Evolutionary conservation across 1,140 invertebrate species (phyloP).

Genomic region (Whitmania pigra): DNA sequence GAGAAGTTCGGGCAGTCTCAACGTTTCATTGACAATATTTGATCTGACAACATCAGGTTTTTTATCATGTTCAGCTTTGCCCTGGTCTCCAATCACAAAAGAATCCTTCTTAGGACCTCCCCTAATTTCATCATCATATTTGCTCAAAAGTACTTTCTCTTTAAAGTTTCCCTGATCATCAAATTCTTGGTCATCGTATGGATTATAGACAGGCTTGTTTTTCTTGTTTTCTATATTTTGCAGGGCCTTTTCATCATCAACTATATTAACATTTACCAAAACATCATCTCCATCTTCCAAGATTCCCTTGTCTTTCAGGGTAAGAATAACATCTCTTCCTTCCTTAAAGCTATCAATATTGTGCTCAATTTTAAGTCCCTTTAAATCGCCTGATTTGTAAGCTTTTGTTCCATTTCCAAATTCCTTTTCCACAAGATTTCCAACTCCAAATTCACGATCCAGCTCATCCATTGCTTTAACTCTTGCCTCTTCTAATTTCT

Average conservation of each 20-base stretch:
- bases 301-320: conserved; percentile 77
- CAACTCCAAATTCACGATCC: conserved; percentile 84
- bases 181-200: conserved; percentile 72
- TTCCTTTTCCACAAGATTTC: conserved; percentile 66
- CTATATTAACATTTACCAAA: conserved; percentile 86
- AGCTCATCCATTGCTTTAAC: conserved; percentile 84
- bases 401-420: conserved; percentile 37
- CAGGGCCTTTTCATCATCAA: conserved; percentile 80
- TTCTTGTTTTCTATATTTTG: conserved; percentile 75
- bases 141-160: conserved; percentile 59
- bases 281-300: conserved; percentile 71
- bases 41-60: not conserved
- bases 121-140: conserved; percentile 92
- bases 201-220: conserved; percentile 60
- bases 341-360: conserved; percentile 63
- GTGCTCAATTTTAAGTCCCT: conserved; percentile 77
- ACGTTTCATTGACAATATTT: conserved; percentile 28
- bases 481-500: conserved; percentile 69
- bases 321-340: conserved; percentile 72
- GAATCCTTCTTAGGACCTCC: conserved; percentile 57
- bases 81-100: conserved; percentile 59
- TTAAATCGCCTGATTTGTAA: conserved; percentile 50
- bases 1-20: conserved; percentile 54
- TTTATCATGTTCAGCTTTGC: not conserved
- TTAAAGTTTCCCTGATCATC: conserved; percentile 60